Conservation (phyloP, 2,113 vertebrate species). For the Mirounga angustirostris region DNA sequence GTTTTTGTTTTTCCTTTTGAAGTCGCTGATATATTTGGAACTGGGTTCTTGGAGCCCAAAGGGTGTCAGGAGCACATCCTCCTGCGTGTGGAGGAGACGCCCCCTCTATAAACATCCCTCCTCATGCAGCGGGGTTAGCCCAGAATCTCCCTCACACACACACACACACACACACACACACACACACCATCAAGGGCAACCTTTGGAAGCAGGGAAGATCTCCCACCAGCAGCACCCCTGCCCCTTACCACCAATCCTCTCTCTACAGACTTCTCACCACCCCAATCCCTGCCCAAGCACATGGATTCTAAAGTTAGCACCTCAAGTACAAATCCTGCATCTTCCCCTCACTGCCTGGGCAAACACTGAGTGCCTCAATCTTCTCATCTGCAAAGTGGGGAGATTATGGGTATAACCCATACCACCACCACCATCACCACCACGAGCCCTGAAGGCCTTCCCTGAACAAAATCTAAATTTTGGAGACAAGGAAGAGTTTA, state of each 20-base stretch:
- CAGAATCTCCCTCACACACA: background rate
- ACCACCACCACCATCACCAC: background rate
- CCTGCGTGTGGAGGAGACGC: background rate
- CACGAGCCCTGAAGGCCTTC: background rate
- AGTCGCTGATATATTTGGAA: background rate
- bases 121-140: background rate
- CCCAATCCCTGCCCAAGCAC: background rate
- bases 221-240: accelerated
- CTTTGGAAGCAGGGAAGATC: background rate
- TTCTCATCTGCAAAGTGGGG: background rate
- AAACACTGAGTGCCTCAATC: background rate
- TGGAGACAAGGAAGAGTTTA: background rate
- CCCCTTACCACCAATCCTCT: accelerated
- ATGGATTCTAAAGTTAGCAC: background rate
- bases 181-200: background rate
- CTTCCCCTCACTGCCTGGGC: background rate
- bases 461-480: background rate
- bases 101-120: background rate
- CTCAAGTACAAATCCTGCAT: accelerated
- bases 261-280: background rate
- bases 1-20: background rate
- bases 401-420: accelerated
- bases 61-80: background rate
- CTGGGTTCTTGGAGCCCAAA: background rate
- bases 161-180: too few relatives aligned